phyloP scores from a whole-genome alignment of 1,140 invertebrate genomes.

The Elysia chlorotica region DNA sequence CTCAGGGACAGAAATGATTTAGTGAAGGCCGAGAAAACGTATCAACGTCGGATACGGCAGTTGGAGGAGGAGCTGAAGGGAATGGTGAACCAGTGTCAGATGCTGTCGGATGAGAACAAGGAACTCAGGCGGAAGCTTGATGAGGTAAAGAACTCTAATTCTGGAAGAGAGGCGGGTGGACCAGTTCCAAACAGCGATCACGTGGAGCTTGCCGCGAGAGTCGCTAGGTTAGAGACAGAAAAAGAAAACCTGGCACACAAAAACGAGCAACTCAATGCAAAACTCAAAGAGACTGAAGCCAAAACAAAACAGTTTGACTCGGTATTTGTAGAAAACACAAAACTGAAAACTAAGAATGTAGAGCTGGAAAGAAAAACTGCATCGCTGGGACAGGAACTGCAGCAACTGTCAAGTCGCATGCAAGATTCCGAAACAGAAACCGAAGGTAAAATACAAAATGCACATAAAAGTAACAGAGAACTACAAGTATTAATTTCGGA shows the following conservation, averaged over 20 bases:
- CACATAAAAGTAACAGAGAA: too few relatives aligned
- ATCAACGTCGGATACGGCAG: constrained; percentile 29
- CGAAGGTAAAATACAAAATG: too few relatives aligned
- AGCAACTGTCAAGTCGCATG: too few relatives aligned
- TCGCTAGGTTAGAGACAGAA: constrained; percentile 1
- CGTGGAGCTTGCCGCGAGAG: not conserved
- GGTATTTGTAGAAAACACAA: constrained; percentile 7
- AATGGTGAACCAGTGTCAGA: constrained; percentile 25
- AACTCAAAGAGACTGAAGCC: not conserved
- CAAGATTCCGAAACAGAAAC: too few relatives aligned
- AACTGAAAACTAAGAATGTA: constrained; percentile 21
- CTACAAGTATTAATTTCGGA: too few relatives aligned
- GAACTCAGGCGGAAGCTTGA: constrained; percentile 18
- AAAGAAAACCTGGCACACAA: not conserved
- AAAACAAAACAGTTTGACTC: constrained; percentile 14
- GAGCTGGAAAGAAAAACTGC: constrained; percentile 23
- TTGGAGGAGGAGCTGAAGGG: constrained; percentile 31
- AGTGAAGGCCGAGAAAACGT: constrained; percentile 20
- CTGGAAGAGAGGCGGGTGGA: not conserved
- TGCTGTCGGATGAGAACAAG: constrained; percentile 29
- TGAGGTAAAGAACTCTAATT: not conserved
- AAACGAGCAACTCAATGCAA: not conserved
- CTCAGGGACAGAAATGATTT: constrained; percentile 25
- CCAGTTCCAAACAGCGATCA: not conserved
- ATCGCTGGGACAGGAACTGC: too few relatives aligned